A percentile compares a stretch with the other conserved stretches of the same genome.
Conservation (phyloP, 2,113 vertebrate genomes). For the Neomonachus schauinslandi region DNA sequence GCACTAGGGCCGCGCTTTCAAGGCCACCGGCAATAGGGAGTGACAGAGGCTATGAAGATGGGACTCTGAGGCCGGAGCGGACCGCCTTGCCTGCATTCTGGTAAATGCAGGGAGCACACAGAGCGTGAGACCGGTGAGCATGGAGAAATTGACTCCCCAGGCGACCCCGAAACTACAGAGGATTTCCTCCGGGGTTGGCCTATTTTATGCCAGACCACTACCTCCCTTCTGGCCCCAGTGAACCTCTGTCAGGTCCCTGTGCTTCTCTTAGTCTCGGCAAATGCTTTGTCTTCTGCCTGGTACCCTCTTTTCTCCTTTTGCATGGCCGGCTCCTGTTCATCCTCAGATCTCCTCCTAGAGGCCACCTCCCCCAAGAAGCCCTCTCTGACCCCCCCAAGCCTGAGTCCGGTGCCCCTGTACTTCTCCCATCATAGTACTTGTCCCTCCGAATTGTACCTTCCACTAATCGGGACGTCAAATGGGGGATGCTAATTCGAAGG, state of each 20-base stretch:
- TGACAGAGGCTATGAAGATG: not conserved
- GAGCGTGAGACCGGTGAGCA: not conserved
- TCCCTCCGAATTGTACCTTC: not conserved
- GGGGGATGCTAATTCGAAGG: not conserved
- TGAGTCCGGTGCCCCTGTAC: not conserved
- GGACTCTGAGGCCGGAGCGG: not conserved
- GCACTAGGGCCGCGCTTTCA: accelerated
- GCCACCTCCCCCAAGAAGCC: not conserved
- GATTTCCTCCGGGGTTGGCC: not conserved
- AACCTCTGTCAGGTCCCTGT: not conserved
- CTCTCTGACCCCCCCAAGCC: not conserved
- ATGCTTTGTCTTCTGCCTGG: not conserved
- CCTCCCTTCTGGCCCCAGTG: not conserved
- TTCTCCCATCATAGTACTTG: not conserved
- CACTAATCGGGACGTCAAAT: accelerated
- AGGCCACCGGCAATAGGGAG: not conserved
- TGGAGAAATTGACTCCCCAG: not conserved
- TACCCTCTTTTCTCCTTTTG: not conserved
- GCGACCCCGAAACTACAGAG: not conserved
- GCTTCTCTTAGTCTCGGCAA: not conserved
- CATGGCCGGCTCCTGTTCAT: not conserved
- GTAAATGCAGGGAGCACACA: not conserved
- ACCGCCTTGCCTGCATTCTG: not conserved
- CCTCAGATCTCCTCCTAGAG: not conserved
- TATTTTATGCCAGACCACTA: not conserved